Percentiles rank a stretch among this genome's conserved stretches.
phyloP scores from a whole-genome alignment of 2,888 invertebrate species.

The Agrochola circellaris region DNA sequence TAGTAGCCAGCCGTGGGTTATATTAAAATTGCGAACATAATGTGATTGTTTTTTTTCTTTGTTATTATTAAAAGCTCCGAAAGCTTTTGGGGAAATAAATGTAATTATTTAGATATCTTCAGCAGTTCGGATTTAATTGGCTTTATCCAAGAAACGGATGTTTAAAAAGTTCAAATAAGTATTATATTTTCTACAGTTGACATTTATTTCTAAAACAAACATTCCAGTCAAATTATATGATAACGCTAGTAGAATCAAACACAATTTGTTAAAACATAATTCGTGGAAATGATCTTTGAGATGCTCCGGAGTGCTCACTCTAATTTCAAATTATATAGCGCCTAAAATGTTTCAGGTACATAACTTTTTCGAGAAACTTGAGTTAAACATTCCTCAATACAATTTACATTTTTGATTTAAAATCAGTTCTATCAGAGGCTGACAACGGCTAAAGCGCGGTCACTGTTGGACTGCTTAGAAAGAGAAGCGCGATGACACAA shows the following conservation, averaged over 20 bases:
- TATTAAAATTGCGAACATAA: conserved; percentile 34
- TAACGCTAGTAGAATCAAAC: background rate
- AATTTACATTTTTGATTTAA: too few relatives aligned
- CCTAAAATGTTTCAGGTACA: background rate
- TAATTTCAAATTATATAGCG: background rate
- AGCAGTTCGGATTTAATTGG: too few relatives aligned
- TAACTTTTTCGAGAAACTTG: too few relatives aligned
- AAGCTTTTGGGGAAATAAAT: background rate
- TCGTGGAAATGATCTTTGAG: background rate
- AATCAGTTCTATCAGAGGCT: too few relatives aligned
- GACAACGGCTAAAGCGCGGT: too few relatives aligned
- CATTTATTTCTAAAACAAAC: background rate
- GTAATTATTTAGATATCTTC: background rate
- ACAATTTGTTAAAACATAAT: background rate
- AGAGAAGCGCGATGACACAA: too few relatives aligned
- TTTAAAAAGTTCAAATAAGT: background rate
- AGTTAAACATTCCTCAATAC: too few relatives aligned
- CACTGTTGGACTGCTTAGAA: too few relatives aligned
- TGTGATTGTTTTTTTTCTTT: background rate
- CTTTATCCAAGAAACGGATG: background rate
- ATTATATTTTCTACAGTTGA: background rate
- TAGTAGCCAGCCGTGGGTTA: background rate
- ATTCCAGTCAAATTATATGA: background rate
- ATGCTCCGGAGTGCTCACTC: background rate
- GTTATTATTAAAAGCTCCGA: background rate